Evolutionary conservation across 35 echinoderm and acorn worm genomes (phyloP).

Genomic region (Eucidaris tribuloides): DNA sequence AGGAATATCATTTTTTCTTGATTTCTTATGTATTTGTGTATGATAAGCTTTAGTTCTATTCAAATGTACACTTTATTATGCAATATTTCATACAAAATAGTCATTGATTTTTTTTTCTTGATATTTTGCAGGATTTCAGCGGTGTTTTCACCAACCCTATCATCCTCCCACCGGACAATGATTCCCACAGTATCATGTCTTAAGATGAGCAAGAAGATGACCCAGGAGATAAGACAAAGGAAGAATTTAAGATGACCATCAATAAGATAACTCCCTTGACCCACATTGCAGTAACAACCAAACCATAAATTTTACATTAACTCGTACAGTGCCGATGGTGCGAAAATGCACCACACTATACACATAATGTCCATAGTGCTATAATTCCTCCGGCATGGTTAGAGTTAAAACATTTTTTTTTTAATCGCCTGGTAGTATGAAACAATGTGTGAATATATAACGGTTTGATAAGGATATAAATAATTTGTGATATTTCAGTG

Average conservation of each 20-base stretch:
- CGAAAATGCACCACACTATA: no score
- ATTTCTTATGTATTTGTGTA: neutral
- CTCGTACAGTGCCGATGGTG: no score
- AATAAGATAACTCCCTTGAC: neutral
- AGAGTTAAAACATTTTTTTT: neutral
- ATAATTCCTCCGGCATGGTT: no score
- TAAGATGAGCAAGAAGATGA: neutral
- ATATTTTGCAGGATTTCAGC: conserved; percentile 55
- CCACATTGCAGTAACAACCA: neutral
- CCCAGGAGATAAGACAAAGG: no score
- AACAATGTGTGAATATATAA: neutral
- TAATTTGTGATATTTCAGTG: no score
- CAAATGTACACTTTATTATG: neutral
- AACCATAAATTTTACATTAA: neutral
- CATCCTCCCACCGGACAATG: conserved; percentile 44
- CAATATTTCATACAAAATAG: neutral
- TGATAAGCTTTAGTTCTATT: neutral
- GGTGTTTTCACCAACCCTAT: conserved; percentile 36
- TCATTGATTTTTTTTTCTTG: neutral
- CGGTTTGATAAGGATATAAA: neutral
- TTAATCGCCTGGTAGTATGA: neutral
- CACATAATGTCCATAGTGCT: no score
- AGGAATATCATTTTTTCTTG: neutral
- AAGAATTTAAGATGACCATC: neutral
- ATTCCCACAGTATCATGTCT: conserved; percentile 71